Conservation (phyloP, 2,113 vertebrate genomes). For the Columba janthina region DNA sequence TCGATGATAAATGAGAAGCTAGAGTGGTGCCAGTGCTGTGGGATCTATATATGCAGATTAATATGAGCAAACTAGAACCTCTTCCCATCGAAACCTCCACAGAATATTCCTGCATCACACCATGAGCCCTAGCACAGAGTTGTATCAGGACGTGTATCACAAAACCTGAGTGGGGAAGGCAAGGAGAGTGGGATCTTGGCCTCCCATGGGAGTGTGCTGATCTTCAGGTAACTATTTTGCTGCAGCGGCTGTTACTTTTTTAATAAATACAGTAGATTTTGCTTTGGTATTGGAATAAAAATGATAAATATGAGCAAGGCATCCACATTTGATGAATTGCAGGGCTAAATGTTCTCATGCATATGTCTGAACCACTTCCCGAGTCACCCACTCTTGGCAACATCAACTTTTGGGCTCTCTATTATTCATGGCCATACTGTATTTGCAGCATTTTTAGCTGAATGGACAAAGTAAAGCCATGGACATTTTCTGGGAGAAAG, state of each 20-base stretch:
- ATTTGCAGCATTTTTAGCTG: conserved; percentile 30
- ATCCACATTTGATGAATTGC: conserved; percentile 40
- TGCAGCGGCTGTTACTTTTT: not conserved
- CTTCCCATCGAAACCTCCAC: not conserved
- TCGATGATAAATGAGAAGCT: not conserved
- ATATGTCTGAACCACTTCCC: conserved; percentile 61
- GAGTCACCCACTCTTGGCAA: conserved; percentile 61
- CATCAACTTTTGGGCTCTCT: conserved; percentile 34
- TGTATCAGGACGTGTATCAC: not conserved
- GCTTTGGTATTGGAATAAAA: conserved; percentile 29
- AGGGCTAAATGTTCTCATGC: conserved; percentile 54
- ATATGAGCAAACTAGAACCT: not conserved
- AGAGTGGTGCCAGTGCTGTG: rapidly evolving
- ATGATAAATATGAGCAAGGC: conserved; percentile 25
- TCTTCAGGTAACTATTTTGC: not conserved
- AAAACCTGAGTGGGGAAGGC: not conserved
- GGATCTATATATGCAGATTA: not conserved
- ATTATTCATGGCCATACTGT: conserved; percentile 50
- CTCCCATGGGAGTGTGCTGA: not conserved
- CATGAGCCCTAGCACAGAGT: not conserved
- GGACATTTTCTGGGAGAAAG: conserved; percentile 15
- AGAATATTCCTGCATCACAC: not conserved
- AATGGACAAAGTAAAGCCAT: conserved; percentile 11
- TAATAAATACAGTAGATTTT: not conserved
- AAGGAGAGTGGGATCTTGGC: not conserved